Base-by-base conservation (phyloP, 2,797 vertebrate genomes). In the Rhabdomys pumilio region DNA sequence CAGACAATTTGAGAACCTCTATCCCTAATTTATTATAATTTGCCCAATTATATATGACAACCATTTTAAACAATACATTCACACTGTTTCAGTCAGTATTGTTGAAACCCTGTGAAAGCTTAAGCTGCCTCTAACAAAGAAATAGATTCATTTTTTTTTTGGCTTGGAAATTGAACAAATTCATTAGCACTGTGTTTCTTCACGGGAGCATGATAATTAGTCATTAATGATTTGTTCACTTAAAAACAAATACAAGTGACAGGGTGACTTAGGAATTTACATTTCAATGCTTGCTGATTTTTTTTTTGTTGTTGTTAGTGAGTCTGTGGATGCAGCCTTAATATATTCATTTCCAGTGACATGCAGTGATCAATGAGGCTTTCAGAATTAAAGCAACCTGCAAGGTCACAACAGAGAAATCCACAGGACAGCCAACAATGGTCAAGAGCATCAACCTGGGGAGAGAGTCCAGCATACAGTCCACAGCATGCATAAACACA, bases 331-430 rank as follows among this genome's bases (percentile, higher is more conserved):
- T 65, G 61, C 0, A 29, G 76, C 29, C 12, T 75, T 90, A 94
- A 95, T 85, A 17, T 24, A 91, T 91, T 96, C 87, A 63, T 90
- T 96, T 94, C 84, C 85, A 95, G 87, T 91, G 86, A 72, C 63
- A 59, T 82, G 44, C 38, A 11, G 41, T 91, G 57, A 95, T 95
- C 89, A 95, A 67, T 81, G 86, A 97, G n/a, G 86, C 67, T 93
- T 96, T 95, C 91, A 87, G 89, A 95, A 95, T 92, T 69, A 89
- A 93, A 93, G 31, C 50, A 81, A 89, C 24, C 8, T 67, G 20
- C 53, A 91, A 96, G 91, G 83, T 94, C 83, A 61, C 86, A 59
- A 50, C n/a, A 91, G 63, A 92, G 86, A 91, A 96, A 94, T 81
- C 53, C 19, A 41, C 17, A 26, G 89, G 55, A 50, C 50, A 94